Evolutionary conservation across 2,797 vertebrate genomes (phyloP), one percentile per base, ranked within the genome.

Genomic region (Megaceryle alcyon): DNA sequence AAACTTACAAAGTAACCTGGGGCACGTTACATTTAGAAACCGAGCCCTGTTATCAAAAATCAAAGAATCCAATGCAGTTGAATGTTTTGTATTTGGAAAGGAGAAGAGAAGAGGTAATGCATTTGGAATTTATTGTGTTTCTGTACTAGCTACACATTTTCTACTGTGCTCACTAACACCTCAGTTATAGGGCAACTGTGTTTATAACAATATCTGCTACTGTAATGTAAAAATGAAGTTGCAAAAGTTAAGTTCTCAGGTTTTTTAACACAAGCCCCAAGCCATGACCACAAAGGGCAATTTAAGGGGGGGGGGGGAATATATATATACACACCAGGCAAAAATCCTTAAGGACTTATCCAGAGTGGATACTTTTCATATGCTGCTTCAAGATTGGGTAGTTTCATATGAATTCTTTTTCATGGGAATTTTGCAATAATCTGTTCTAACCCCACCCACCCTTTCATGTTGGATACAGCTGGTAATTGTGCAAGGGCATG

Each of bases 11-110:
- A 97, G 92, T 97, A 97, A 98, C 97, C 97, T 92, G 97, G 94
- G 97, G 98, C 97, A 96, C 88, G 93, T 97, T 90, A 66, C 97
- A 65, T 96, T 97, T 96, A 96, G 94, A 97, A 98, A 95, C 94
- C 7, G 13, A 97, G 90, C 92, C 92, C 88, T 96, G 91, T 95
- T 97, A 96, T 96, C 95, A 97, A 97, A 96, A 97, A 97, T 97
- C 97, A 97, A 97, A 97, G 97, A 87, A 90, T 89, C 92, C 10
- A 1, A 85, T 94, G 87, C 84, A 91, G 95, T 60, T 94, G 94
- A 97, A 41, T 82, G 92, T 80, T 97, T 96, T 96, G 82, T 92
- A 48, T 94, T 96, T 96, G 96, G 95, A 96, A 97, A 94, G 28
- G 57, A 82, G 82, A 85, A 91, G 78, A 41, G 75, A 86, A 95